These are phyloP conservation scores for Zaprionus inermis DNA, from an alignment of 1,140 invertebrate species.

Conservation along the genomic window DNA sequence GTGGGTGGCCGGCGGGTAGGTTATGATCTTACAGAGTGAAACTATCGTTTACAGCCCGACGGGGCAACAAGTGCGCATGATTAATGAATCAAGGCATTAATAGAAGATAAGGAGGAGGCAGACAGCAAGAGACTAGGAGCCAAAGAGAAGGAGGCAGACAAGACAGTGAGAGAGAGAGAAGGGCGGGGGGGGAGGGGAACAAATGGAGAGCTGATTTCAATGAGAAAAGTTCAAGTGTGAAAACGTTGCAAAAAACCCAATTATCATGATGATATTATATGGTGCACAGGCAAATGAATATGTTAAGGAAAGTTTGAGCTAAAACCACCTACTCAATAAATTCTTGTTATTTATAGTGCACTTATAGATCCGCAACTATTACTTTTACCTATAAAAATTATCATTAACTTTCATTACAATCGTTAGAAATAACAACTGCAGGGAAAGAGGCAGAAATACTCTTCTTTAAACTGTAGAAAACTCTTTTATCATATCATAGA, in stretches of 20 bases:
- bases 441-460: no score
- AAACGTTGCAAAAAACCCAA: background rate
- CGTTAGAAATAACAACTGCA: no score
- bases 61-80: slow-evolving; percentile 37
- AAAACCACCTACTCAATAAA: background rate
- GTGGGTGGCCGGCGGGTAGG: background rate
- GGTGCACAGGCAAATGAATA: background rate
- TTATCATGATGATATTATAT: background rate
- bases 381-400: no score
- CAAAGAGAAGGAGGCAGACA: background rate
- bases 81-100: slow-evolving; percentile 35
- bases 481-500: no score
- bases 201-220: background rate
- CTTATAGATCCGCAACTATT: background rate
- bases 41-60: slow-evolving; percentile 24
- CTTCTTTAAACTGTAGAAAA: no score
- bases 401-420: no score
- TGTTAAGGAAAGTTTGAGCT: background rate
- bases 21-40: slow-evolving; percentile 14
- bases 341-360: background rate
- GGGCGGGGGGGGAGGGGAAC: background rate
- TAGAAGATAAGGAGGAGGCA: background rate
- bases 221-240: background rate
- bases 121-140: no score
- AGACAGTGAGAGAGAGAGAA: background rate